phyloP scores from a whole-genome alignment of 2,888 invertebrate species.

The Nemoura dubitans region DNA sequence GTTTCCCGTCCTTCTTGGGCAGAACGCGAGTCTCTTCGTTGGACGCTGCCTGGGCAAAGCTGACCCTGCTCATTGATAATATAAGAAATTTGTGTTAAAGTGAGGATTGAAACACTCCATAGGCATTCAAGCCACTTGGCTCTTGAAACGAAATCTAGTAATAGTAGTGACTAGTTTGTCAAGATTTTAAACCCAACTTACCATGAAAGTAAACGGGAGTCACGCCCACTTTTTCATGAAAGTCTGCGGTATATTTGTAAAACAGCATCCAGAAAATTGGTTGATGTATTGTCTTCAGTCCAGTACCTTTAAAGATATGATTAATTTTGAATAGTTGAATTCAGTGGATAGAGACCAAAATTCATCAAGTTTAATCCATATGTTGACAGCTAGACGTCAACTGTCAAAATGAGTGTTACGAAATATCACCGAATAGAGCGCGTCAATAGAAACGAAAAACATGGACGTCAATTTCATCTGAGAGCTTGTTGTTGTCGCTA shows the following conservation, averaged over 20 bases:
- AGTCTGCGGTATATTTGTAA: background rate
- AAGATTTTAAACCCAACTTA: background rate
- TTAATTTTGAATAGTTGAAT: background rate
- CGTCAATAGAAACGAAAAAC: constrained; percentile 42
- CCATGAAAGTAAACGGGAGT: constrained; percentile 27
- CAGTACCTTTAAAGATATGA: background rate
- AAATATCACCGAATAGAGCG: constrained; percentile 35
- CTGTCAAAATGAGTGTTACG: constrained; percentile 33
- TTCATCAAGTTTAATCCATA: background rate
- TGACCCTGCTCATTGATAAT: background rate
- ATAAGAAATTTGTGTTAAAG: background rate
- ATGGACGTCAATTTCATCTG: constrained; percentile 47
- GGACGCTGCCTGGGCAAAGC: background rate
- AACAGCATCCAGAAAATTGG: background rate
- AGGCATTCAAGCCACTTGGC: background rate
- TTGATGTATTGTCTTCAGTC: background rate
- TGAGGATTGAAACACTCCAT: too few relatives aligned
- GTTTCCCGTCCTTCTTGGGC: background rate
- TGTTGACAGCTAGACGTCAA: constrained; percentile 9
- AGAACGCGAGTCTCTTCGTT: background rate
- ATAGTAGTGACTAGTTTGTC: background rate
- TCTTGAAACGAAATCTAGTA: background rate
- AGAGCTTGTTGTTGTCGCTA: constrained; percentile 38
- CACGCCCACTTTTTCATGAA: constrained; percentile 37
- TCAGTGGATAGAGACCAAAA: background rate